phyloP scores from a whole-genome alignment of 2,888 invertebrate genomes.

The Sacculina carcini region DNA sequence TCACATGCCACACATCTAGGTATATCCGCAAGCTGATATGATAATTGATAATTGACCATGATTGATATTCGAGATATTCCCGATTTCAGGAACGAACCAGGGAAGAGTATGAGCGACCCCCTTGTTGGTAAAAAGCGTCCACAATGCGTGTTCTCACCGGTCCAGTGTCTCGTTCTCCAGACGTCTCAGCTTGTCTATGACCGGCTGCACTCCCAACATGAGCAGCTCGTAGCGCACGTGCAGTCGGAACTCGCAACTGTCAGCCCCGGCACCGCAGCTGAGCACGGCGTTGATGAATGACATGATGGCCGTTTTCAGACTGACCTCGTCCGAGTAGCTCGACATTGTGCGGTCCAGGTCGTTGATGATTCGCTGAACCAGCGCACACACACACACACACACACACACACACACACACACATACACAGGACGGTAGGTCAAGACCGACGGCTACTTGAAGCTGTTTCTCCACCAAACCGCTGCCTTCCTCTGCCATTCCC shows the following conservation, averaged over 20 bases:
- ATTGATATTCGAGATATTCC: not conserved
- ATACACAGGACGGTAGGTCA: not conserved
- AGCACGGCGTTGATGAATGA: conserved; percentile 88
- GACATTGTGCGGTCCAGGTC: conserved; percentile 74
- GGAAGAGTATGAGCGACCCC: no score
- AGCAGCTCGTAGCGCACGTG: conserved; percentile 85
- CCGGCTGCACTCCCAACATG: conserved; percentile 86
- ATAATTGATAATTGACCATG: not conserved
- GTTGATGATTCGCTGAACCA: conserved; percentile 49
- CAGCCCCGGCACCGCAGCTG: conserved; percentile 86
- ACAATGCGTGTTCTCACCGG: conserved; percentile 21
- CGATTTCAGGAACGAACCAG: not conserved
- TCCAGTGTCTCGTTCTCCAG: conserved; percentile 84
- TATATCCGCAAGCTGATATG: not conserved
- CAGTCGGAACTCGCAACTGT: conserved; percentile 74
- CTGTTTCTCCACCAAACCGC: not conserved
- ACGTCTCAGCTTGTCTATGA: conserved; percentile 60
- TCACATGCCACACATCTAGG: not conserved
- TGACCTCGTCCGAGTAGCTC: conserved; percentile 70
- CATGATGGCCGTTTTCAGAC: conserved; percentile 81
- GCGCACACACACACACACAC: not conserved
- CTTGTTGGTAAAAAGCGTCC: not conserved
- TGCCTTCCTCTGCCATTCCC: not conserved
- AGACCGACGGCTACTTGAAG: not conserved
- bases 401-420: not conserved